Evolutionary conservation across 2,888 invertebrate genomes (phyloP).

Genomic region (Netelia inedita): DNA sequence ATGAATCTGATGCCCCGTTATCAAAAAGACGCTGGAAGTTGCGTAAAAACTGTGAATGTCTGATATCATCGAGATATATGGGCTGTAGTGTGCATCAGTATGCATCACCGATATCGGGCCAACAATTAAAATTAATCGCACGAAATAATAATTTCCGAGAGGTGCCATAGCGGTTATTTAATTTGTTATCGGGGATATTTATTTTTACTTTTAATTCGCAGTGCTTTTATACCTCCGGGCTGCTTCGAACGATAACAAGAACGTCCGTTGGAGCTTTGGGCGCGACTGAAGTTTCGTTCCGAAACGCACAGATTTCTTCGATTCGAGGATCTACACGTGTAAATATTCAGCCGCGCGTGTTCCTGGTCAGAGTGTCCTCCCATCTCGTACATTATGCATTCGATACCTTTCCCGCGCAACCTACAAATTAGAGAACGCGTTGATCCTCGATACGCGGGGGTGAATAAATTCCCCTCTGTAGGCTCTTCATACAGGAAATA

Average conservation of each 20-base stretch:
- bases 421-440: constrained; percentile 2
- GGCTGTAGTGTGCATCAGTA: neutral
- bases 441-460: neutral
- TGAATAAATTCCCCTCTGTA: too few species aligned
- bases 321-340: constrained; percentile 4
- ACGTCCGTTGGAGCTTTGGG: neutral
- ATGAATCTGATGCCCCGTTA: constrained; percentile 27
- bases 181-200: too few species aligned
- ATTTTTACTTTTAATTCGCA: too few species aligned
- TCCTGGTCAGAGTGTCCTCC: neutral
- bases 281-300: constrained; percentile 11
- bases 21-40: constrained; percentile 71
- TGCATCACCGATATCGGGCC: too few species aligned
- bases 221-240: neutral
- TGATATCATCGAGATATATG: constrained; percentile 26
- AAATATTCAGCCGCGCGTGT: neutral
- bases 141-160: neutral
- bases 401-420: neutral
- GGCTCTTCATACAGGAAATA: too few species aligned
- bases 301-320: constrained; percentile 1
- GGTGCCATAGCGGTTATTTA: neutral
- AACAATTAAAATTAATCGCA: neutral
- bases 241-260: neutral
- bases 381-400: constrained; percentile 17
- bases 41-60: constrained; percentile 70